Evolutionary conservation across 2,888 invertebrate genomes (phyloP).

Genomic region (Drosophila longiperda): DNA sequence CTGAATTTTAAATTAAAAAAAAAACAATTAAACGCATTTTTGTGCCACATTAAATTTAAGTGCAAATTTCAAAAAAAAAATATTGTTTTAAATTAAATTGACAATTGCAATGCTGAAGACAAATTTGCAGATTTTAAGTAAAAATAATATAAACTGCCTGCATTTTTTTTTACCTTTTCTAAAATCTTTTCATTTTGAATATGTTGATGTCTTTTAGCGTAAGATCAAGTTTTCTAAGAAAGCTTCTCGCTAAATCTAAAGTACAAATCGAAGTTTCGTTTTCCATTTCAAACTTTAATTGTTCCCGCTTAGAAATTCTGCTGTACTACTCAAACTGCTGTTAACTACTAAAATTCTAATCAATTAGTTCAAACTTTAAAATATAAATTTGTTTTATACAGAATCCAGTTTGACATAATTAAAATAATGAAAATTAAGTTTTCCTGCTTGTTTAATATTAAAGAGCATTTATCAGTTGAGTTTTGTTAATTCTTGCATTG

Average conservation of each 20-base stretch:
- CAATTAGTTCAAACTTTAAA: neutral
- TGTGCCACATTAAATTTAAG: neutral
- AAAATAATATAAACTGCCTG: neutral
- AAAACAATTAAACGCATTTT: neutral
- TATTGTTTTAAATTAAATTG: neutral
- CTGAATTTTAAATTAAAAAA: neutral
- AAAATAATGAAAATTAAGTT: neutral
- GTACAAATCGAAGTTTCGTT: neutral
- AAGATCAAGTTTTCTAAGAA: neutral
- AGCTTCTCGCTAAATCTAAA: neutral
- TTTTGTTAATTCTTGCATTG: conserved; percentile 1
- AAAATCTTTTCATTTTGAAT: neutral
- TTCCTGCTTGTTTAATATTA: neutral
- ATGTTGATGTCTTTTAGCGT: neutral
- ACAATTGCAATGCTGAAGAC: neutral
- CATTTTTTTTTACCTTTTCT: neutral
- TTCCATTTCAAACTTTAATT: neutral
- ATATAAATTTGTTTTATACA: neutral
- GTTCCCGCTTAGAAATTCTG: neutral
- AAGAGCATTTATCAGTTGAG: conserved; percentile 31
- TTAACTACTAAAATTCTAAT: neutral
- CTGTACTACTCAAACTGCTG: neutral
- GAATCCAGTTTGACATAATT: neutral
- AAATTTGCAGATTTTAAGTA: neutral
- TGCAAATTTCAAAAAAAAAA: neutral